Base-by-base conservation (phyloP, 92 coral and sea anemone genomes). In the Bergia puertoricense region DNA sequence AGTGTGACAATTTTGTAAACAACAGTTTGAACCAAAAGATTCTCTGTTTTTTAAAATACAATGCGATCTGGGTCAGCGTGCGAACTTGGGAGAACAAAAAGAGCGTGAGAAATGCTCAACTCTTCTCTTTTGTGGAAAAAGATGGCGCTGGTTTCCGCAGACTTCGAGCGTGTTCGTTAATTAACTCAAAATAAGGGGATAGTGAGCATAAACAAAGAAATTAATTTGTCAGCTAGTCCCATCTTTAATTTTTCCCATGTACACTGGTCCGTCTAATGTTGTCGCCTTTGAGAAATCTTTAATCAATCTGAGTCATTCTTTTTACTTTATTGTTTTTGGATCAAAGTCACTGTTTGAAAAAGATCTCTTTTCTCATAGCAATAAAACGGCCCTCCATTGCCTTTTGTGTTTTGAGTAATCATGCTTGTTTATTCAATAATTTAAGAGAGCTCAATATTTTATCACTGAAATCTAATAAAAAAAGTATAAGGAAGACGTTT, bases 121-220 rank as follows among this genome's bases (percentile, higher is more conserved):
- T 72, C 43, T 4, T 71, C 51, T 18, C 78, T 71, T 69, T 84
- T 84, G 79, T 84, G 78, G 40, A 50, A 84, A 69, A 83, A 15
- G 68, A 84, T 84, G 79, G 14, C 87, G 77, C 68, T 36, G 48
- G 62, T 71, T 50, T 69, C 5, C 22, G 44, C 69, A 30, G n/a
- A 84, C 78, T 71, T 84, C 87, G 15, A 45, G 66, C 56, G 22
- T 30, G 44, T 84, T 84, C 74, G 43, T 71, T 84, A 82, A 82
- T 43, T 82, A 38, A 69, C 78, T 68, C 57, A 71, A 68, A 48
- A 3, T 74, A 45, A 14, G 44, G 14, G 23, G 74, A 50, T 20
- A 69, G 46, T n/a, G 38, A 72, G 1, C 56, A n/a, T 46, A 16
- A 72, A 69, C 38, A 51, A 69, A 84, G 66, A 9, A 71, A 46